These are phyloP conservation scores for Pachypeltis micranthus DNA, from an alignment of 1,140 invertebrate genomes.

Conservation along the genomic window DNA sequence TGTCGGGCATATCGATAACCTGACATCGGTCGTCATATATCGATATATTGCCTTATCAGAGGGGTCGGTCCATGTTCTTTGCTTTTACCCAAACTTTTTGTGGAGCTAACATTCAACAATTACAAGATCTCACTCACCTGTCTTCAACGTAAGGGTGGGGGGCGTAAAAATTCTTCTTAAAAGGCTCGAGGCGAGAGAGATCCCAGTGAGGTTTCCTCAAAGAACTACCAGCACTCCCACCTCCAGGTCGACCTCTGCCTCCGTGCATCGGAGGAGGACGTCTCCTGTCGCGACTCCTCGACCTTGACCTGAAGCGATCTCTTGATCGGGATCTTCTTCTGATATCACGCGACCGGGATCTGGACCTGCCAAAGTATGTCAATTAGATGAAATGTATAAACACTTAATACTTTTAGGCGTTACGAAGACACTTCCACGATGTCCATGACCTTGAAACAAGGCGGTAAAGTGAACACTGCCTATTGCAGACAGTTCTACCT, in stretches of 20 bases:
- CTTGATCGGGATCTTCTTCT: neutral
- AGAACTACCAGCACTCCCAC: slow-evolving; percentile 49
- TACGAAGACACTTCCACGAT: too few species aligned
- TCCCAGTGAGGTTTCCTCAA: slow-evolving; percentile 80
- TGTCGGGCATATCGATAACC: too few species aligned
- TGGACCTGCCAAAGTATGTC: neutral
- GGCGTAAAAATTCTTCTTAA: slow-evolving; percentile 85
- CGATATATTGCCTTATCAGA: too few species aligned
- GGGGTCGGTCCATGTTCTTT: too few species aligned
- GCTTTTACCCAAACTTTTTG: too few species aligned
- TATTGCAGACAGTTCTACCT: too few species aligned
- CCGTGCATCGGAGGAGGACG: neutral
- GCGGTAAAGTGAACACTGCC: too few species aligned
- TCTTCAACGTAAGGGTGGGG: slow-evolving; percentile 64
- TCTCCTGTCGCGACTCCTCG: neutral
- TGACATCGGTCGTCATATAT: too few species aligned
- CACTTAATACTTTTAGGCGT: too few species aligned
- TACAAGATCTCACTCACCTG: slow-evolving; percentile 39
- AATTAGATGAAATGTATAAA: too few species aligned
- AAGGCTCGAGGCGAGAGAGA: slow-evolving; percentile 53
- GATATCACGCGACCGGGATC: neutral
- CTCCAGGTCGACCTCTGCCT: neutral
- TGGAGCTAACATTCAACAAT: too few species aligned
- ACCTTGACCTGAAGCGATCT: slow-evolving; percentile 2
- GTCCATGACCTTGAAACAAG: too few species aligned